A percentile compares a stretch with the other conserved stretches of the same genome.
These are phyloP conservation scores for Cassiopea andromeda DNA, from an alignment of 30 jellyfish, hydroid and myxozoan genomes.

Conservation along the genomic window DNA sequence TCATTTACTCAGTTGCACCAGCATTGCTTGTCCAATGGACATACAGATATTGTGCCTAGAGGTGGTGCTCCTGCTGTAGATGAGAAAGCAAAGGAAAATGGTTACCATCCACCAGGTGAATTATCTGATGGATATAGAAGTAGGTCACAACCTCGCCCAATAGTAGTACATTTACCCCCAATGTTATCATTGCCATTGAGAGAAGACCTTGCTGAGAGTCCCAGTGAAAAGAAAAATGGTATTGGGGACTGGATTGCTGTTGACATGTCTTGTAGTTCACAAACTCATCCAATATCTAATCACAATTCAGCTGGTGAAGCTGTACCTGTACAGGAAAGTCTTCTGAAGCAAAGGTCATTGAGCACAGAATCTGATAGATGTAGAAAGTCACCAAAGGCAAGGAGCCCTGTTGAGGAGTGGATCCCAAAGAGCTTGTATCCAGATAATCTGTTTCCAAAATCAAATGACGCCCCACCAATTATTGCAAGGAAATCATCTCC, in stretches of 20 bases:
- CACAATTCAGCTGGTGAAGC: background rate
- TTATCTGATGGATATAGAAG: background rate
- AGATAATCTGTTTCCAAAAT: background rate
- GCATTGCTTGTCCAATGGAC: background rate
- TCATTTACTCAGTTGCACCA: background rate
- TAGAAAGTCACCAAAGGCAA: background rate
- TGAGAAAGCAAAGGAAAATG: background rate
- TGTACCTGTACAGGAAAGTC: background rate
- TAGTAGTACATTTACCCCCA: background rate
- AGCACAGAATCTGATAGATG: background rate
- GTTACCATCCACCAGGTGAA: background rate
- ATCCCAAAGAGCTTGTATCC: background rate
- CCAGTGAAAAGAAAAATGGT: background rate
- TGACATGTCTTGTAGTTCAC: background rate
- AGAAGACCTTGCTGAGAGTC: background rate
- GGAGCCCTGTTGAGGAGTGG: constrained; percentile 28
- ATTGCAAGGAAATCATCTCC: background rate
- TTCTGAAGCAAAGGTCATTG: background rate
- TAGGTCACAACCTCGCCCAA: background rate
- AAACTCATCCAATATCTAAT: background rate
- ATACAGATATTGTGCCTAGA: background rate
- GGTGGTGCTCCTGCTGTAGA: background rate
- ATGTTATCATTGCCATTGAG: background rate
- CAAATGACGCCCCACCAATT: background rate
- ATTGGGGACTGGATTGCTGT: background rate